Percentiles rank a stretch among this genome's conserved stretches.
These are phyloP conservation scores for Stenolophus ochropezus DNA, from an alignment of 2,888 invertebrate genomes.

Conservation along the genomic window DNA sequence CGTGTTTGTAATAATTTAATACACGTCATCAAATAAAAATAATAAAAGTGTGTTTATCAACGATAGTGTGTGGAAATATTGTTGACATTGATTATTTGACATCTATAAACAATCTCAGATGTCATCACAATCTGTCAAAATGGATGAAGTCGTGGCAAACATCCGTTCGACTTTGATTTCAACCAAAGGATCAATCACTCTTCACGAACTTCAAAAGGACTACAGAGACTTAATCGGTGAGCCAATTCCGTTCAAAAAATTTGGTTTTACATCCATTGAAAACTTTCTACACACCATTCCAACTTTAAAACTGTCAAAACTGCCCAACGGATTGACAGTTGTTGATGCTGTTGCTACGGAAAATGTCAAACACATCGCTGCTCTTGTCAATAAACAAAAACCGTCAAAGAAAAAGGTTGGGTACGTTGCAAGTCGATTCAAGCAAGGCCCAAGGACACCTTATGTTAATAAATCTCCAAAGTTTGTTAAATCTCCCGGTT, in stretches of 20 bases:
- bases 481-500: background rate
- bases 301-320: constrained; percentile 75
- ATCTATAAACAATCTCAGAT: too few species aligned
- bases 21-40: too few species aligned
- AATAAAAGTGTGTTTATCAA: too few species aligned
- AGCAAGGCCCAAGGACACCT: background rate
- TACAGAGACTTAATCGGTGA: constrained; percentile 75
- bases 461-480: background rate
- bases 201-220: constrained; percentile 67
- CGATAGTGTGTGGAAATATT: too few species aligned
- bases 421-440: constrained; percentile 1
- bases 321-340: constrained; percentile 75
- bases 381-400: constrained; percentile 71
- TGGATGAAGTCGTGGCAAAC: constrained; percentile 65
- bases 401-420: constrained; percentile 60
- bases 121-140: too few species aligned
- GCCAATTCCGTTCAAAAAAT: constrained; percentile 77
- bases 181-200: constrained; percentile 66
- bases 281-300: constrained; percentile 78
- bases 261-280: constrained; percentile 78
- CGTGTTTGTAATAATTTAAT: too few species aligned
- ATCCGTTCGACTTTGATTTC: constrained; percentile 67
- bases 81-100: too few species aligned
- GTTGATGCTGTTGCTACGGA: constrained; percentile 77
- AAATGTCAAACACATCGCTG: constrained; percentile 78